These are phyloP conservation scores for Salvelinus sp. DNA, from an alignment of 2,113 vertebrate genomes.

Conservation along the genomic window DNA sequence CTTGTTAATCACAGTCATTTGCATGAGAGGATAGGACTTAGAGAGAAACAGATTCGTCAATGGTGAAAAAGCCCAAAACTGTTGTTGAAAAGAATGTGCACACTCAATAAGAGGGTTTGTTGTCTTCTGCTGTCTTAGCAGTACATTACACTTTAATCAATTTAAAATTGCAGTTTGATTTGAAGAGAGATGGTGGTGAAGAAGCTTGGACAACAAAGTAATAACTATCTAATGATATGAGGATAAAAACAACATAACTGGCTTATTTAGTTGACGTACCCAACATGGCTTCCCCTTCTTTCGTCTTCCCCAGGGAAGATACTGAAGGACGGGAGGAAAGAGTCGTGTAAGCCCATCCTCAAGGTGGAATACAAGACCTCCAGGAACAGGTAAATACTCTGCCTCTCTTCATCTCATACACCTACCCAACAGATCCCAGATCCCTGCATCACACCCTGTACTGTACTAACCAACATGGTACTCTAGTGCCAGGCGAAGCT, in stretches of 20 bases:
- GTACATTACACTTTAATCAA: background rate
- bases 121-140: background rate
- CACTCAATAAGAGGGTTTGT: background rate
- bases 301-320: slow-evolving; percentile 80
- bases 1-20: background rate
- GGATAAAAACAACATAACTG: slow-evolving; percentile 4
- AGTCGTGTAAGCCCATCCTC: slow-evolving; percentile 96
- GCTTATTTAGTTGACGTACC: background rate
- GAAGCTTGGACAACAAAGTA: no score
- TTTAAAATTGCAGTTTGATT: background rate
- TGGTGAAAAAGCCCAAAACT: background rate
- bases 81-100: background rate
- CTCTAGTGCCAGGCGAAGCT: no score
- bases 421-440: background rate
- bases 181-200: background rate
- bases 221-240: background rate
- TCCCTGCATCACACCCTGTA: no score
- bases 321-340: slow-evolving; percentile 92
- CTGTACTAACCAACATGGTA: no score
- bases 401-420: background rate
- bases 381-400: slow-evolving; percentile 82
- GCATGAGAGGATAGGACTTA: background rate
- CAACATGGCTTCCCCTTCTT: background rate
- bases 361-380: slow-evolving; percentile 98
- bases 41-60: background rate